Evolutionary conservation across 2,888 invertebrate genomes (phyloP).

Genomic region (Pachymerium ferrugineum): DNA sequence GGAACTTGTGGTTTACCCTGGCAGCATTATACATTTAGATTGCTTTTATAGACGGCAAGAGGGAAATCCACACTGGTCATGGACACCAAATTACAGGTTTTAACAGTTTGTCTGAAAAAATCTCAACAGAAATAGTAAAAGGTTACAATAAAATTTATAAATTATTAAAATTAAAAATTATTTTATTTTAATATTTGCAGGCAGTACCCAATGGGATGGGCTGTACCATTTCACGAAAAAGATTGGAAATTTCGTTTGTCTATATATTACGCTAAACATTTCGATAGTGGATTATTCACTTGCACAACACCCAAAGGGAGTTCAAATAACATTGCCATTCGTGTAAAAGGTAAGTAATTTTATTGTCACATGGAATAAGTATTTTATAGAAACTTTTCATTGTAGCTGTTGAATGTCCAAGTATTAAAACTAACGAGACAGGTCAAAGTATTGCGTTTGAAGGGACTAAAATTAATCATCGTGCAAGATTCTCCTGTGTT

Average conservation of each 20-base stretch:
- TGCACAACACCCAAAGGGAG: conserved; percentile 75
- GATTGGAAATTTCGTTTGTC: conserved; percentile 75
- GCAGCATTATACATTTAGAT: conserved; percentile 72
- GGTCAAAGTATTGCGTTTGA: conserved; percentile 62
- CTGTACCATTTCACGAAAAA: conserved; percentile 64
- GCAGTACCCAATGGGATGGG: conserved; percentile 70
- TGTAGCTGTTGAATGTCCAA: conserved; percentile 49
- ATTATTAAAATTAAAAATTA: no score
- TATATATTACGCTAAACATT: conserved; percentile 72
- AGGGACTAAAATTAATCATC: conserved; percentile 71
- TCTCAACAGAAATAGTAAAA: no score
- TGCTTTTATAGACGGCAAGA: conserved; percentile 69
- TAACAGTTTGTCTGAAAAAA: no score
- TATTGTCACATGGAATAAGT: no score
- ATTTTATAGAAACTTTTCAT: background rate
- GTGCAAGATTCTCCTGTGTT: conserved; percentile 70
- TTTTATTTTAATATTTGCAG: conserved; percentile 54
- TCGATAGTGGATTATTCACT: conserved; percentile 76
- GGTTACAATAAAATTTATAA: no score
- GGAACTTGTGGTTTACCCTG: conserved; percentile 71
- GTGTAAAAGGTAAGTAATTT: conserved; percentile 66
- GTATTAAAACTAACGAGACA: conserved; percentile 41
- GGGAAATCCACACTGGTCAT: conserved; percentile 81
- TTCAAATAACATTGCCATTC: conserved; percentile 66
- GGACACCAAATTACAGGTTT: conserved; percentile 60